Base-by-base conservation (phyloP, 2,797 vertebrate genomes). In the Sebastes glaucus region DNA sequence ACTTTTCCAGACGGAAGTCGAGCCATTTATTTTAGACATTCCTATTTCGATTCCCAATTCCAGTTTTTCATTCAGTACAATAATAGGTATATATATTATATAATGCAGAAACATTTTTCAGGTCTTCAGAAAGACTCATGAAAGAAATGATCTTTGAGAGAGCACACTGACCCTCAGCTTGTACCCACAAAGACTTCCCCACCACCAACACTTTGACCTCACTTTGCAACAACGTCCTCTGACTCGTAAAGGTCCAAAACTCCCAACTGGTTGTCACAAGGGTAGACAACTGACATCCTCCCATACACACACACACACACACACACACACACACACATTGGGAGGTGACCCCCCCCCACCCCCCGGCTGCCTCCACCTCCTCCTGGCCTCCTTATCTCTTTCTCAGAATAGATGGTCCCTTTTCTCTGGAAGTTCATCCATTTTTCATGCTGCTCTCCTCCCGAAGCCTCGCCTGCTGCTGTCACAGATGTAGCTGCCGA, bases 401-500 rank as follows among this genome's bases (percentile, higher is more conserved):
- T 66, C 82, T 91, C 70, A 78, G 83, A 94, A 94, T 91, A 93
- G 85, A 89, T 59, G 70, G 74, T 71, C 35, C 65, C 49, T 70
- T 79, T 80, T 61, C 65, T 81, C 6, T 38, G 32, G 5, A 68
- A 78, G 16, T 74, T 71, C 92, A 93, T 94, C 84, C 82, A 94
- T 93, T 88, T 94, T 95, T 93, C 87, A 94, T 90, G 85, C 49
- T 9, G 70, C 78, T 75, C 25, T 53, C 84, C 88, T 87, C 78
- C 77, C 23, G 77, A 80, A 76, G 82, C 60, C 18, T 59, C 46
- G 35, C 56, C 73, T 66, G 67, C 81, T 22, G 22, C 80, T 81
- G 80, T 91, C 84, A 71, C 88, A 82, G 56, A 65, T 74, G 78
- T 66, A 78, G 76, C 71, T 83, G 71, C 63, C 60, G n/a, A 57